Evolutionary conservation across 2,888 invertebrate species (phyloP).

Genomic region (Cheilosia vernalis): DNA sequence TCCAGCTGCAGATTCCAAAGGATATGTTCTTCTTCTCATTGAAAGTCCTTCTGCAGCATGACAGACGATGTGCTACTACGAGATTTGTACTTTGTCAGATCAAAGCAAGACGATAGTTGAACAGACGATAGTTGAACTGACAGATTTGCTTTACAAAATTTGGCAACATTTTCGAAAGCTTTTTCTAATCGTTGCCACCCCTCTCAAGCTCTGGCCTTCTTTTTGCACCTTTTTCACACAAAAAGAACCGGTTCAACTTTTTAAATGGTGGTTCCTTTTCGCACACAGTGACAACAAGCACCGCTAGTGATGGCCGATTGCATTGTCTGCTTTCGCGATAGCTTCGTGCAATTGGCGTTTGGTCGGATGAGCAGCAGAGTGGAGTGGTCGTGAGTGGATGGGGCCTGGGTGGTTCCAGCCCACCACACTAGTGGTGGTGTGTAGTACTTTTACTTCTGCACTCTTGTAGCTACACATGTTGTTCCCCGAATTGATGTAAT

Average conservation of each 20-base stretch:
- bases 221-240: conserved; percentile 24
- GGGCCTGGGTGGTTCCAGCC: conserved; percentile 68
- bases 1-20: conserved; percentile 31
- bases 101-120: conserved; percentile 32
- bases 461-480: conserved; percentile 77
- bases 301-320: conserved; percentile 72
- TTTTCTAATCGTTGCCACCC: conserved; percentile 44
- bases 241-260: conserved; percentile 62
- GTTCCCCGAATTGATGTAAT: conserved; percentile 76
- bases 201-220: conserved; percentile 34
- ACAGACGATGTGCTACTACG: conserved; percentile 13
- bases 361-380: conserved; percentile 18
- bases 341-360: conserved; percentile 70
- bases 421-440: conserved; percentile 48
- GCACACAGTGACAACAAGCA: conserved; percentile 55
- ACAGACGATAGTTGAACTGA: conserved; percentile 21
- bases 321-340: conserved; percentile 62
- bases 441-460: conserved; percentile 71
- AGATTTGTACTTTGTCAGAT: conserved; percentile 42
- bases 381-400: conserved; percentile 59
- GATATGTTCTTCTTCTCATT: background rate
- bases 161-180: conserved; percentile 31
- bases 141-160: background rate
- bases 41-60: background rate
- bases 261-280: conserved; percentile 62